A percentile compares a stretch with the other conserved stretches of the same genome.
phyloP scores from a whole-genome alignment of 1,140 invertebrate species.

The Penaeus chinensis region DNA sequence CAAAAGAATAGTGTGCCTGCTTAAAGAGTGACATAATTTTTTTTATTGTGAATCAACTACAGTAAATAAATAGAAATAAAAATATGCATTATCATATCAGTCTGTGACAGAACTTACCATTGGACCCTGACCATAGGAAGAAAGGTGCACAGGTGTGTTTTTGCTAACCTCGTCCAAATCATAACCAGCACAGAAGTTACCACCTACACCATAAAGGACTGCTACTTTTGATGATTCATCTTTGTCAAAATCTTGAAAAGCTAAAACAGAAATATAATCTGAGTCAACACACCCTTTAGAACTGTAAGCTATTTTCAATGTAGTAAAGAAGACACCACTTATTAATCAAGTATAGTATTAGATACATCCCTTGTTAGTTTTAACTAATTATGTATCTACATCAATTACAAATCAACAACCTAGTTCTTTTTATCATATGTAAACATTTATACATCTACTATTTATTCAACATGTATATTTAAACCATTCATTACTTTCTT shows the following conservation, averaged over 20 bases:
- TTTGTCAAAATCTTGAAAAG: constrained; percentile 83
- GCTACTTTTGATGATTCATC: constrained; percentile 78
- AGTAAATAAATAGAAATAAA: too few species aligned
- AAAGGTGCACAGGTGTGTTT: constrained; percentile 29
- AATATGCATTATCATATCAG: too few species aligned
- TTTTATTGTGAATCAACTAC: too few species aligned
- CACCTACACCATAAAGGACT: constrained; percentile 87
- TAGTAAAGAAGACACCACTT: neutral
- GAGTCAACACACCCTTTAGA: neutral
- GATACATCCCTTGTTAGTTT: neutral
- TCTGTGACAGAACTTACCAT: constrained; percentile 65
- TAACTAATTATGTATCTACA: neutral
- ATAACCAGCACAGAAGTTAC: constrained; percentile 91
- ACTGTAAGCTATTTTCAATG: neutral
- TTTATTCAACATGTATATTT: too few species aligned
- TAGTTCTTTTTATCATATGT: too few species aligned
- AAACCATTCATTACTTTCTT: too few species aligned
- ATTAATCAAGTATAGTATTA: neutral
- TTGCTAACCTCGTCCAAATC: constrained; percentile 77
- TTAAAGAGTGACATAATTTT: too few species aligned
- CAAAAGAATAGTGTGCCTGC: too few species aligned
- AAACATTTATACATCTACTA: too few species aligned
- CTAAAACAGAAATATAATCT: constrained; percentile 69
- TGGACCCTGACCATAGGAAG: constrained; percentile 64
- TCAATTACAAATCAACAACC: neutral